Evolutionary conservation across 2,797 vertebrate species (phyloP).

Genomic region (Sebastes reedi): DNA sequence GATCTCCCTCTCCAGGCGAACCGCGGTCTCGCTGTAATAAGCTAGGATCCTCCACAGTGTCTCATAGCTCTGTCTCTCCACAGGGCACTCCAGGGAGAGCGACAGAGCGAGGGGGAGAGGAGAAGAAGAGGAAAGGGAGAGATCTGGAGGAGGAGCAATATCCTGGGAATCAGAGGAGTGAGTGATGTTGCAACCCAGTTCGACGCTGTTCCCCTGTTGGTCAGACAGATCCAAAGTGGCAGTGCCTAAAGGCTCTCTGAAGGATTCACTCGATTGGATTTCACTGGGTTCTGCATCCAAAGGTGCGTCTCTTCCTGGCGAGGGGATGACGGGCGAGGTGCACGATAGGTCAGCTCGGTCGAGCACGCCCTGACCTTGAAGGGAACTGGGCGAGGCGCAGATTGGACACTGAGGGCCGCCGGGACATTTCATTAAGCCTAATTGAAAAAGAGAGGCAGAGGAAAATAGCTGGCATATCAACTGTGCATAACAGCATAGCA

Average conservation of each 20-base stretch:
- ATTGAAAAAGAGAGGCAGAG: constrained; percentile 39
- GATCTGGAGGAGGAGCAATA: constrained; percentile 70
- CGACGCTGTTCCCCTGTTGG: constrained; percentile 87
- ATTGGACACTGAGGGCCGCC: constrained; percentile 87
- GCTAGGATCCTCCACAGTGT: constrained; percentile 93
- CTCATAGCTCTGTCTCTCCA: constrained; percentile 87
- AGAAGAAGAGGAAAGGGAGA: constrained; percentile 60
- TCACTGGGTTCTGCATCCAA: constrained; percentile 68
- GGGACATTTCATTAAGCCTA: constrained; percentile 91
- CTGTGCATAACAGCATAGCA: constrained; percentile 13
- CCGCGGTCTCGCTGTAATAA: constrained; percentile 93
- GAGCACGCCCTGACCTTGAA: constrained; percentile 82
- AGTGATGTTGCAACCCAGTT: constrained; percentile 85
- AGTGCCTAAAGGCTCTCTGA: constrained; percentile 81
- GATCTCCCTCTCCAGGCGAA: constrained; percentile 85
- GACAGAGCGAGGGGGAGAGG: constrained; percentile 79
- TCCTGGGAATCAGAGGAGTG: constrained; percentile 73
- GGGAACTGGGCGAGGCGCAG: constrained; percentile 82
- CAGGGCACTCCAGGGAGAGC: constrained; percentile 86
- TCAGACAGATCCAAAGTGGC: constrained; percentile 88
- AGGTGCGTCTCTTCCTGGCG: constrained; percentile 67
- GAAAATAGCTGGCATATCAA: constrained; percentile 5
- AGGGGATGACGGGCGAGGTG: constrained; percentile 82
- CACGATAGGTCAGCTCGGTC: constrained; percentile 82
- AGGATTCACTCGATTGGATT: constrained; percentile 63